Conservation (phyloP, 2,113 vertebrate species). For the Dasyprocta punctata region DNA sequence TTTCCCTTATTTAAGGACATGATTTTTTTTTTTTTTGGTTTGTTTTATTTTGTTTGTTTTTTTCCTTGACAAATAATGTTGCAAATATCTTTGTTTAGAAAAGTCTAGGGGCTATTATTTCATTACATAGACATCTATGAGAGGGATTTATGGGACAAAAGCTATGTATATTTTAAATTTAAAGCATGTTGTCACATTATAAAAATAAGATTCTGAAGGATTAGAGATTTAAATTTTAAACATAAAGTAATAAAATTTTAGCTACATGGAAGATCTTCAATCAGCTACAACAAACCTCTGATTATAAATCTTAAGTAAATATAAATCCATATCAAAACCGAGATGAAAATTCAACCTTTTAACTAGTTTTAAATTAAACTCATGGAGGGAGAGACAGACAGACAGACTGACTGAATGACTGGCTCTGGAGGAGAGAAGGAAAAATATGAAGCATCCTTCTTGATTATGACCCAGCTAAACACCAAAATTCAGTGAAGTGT, state of each 20-base stretch:
- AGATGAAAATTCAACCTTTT: conserved; percentile 36
- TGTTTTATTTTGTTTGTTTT: background rate
- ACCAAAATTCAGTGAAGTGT: background rate
- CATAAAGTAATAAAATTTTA: conserved; percentile 40
- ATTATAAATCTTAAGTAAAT: conserved; percentile 21
- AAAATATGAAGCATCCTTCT: background rate
- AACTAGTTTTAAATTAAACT: background rate
- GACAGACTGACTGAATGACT: background rate
- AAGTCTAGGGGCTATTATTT: background rate
- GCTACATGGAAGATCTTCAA: background rate
- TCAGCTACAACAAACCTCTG: background rate
- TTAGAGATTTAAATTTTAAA: conserved; percentile 56
- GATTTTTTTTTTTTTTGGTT: background rate
- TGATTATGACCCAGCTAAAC: background rate
- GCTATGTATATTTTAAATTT: background rate
- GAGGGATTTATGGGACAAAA: background rate
- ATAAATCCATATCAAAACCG: conserved; percentile 16
- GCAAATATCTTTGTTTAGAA: background rate
- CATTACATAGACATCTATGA: background rate
- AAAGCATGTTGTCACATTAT: background rate
- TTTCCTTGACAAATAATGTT: background rate
- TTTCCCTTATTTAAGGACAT: background rate
- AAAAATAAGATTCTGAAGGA: conserved; percentile 21
- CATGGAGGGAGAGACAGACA: background rate
- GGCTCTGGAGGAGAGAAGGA: background rate